Base-by-base conservation (phyloP, 1,140 invertebrate species). In the Tetragonula clypearis region DNA sequence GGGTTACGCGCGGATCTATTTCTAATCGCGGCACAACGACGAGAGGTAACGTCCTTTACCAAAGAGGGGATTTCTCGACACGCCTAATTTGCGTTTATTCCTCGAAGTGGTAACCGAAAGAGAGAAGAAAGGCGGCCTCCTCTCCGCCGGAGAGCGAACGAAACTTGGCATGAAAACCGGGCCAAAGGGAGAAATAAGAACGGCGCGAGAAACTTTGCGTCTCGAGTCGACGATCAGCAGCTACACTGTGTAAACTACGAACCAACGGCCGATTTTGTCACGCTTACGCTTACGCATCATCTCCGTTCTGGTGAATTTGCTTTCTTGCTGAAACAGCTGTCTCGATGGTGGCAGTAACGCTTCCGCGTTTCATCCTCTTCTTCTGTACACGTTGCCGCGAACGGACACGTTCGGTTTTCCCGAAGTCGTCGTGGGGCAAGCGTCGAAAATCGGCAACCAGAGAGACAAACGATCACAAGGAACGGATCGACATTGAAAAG, bases 51-150 rank as follows among this genome's bases (percentile, higher is more conserved):
- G 84, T 35, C 60, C 60, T 60, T 85, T 68, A 62, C 73, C 72
- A 41, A 73, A 56, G 76, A 41, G 76, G 49, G 56, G 84, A 68
- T 69, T 68, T 71, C 71, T 53, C 84, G 84, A 85, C 78, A 84
- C 86, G 82, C 81, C 79, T 88, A 86, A 91, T 90, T 90, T 86
- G 66, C 75, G 84, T 85, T 75, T 81, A 82, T 86, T 90, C 72
- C 75, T 41, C 75, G 35, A 62, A 76, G 85, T 65, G 15, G 72
- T 80, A 62, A 58, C 26, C 66, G 49, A 23, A 49, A 49, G 41
- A 26, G 26, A 81, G 60, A 89, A 80, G 81, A 88, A 86, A 78
- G 81, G 78, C 53, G 62, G 26, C 53, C 56, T 19, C 53, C 56
- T 19, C 41, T 9, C 41, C 35, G 60, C 23, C 8, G 41, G 62